A percentile compares a stretch with the other conserved stretches of the same genome.
Conservation (phyloP, 2,888 invertebrate genomes). For the Hydriomena furcata region DNA sequence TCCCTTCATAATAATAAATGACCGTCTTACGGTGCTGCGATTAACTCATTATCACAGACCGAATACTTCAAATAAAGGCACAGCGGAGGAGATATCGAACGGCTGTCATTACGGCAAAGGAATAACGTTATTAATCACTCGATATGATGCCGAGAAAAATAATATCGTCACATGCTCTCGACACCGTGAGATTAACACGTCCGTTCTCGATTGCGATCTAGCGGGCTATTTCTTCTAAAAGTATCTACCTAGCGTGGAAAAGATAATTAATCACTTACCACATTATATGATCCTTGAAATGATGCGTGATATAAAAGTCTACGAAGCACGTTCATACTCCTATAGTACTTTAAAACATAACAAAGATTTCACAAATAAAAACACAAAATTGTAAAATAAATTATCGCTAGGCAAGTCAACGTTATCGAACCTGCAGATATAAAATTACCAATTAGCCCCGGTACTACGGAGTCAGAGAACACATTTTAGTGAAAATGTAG, state of each 20-base stretch:
- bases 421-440: slow-evolving; percentile 26
- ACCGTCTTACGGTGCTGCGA: slow-evolving; percentile 44
- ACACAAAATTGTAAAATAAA: slow-evolving; percentile 24
- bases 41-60: slow-evolving; percentile 56
- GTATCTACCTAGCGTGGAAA: slow-evolving; percentile 15
- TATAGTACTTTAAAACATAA: slow-evolving; percentile 3
- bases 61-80: slow-evolving; percentile 51
- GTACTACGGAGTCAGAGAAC: slow-evolving; percentile 39
- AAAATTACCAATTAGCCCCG: slow-evolving; percentile 38
- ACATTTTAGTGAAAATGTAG: slow-evolving; percentile 47
- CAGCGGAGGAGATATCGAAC: slow-evolving; percentile 52
- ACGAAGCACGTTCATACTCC: not conserved
- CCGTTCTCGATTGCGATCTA: slow-evolving; percentile 55
- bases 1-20: slow-evolving; percentile 44
- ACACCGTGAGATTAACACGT: slow-evolving; percentile 79
- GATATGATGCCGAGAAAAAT: slow-evolving; percentile 75
- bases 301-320: slow-evolving; percentile 9
- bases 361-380: slow-evolving; percentile 13
- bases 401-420: slow-evolving; percentile 21
- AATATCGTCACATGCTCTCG: slow-evolving; percentile 79
- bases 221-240: slow-evolving; percentile 34
- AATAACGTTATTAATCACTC: slow-evolving; percentile 79
- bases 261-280: slow-evolving; percentile 10
- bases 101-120: slow-evolving; percentile 65
- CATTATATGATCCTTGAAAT: slow-evolving; percentile 4